Conservation (phyloP, 1,140 invertebrate species). For the Leptoteleia sp. region DNA sequence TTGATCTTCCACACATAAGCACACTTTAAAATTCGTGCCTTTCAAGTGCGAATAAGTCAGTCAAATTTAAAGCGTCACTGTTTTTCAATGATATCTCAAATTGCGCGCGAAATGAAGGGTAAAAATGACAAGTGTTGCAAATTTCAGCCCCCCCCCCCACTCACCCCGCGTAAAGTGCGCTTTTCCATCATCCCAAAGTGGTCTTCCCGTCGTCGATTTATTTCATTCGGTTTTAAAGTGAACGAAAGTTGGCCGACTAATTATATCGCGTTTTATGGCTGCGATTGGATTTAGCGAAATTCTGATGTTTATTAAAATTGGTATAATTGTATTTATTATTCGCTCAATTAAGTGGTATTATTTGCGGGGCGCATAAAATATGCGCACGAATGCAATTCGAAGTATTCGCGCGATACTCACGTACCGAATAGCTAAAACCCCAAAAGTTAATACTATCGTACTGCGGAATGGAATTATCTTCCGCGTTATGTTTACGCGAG, state of each 20-base stretch:
- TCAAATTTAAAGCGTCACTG: conserved; percentile 39
- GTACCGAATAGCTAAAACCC: conserved; percentile 8
- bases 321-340: conserved; percentile 10
- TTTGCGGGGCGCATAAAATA: background rate
- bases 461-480: conserved; percentile 10
- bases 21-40: conserved; percentile 36
- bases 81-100: conserved; percentile 36
- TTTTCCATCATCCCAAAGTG: too few relatives aligned
- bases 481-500: conserved; percentile 13
- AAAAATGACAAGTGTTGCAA: conserved; percentile 36
- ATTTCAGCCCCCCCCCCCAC: too few relatives aligned
- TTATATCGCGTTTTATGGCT: too few relatives aligned
- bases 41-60: conserved; percentile 48
- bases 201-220: too few relatives aligned
- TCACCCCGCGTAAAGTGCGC: too few relatives aligned
- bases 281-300: background rate
- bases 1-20: conserved; percentile 39
- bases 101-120: conserved; percentile 22
- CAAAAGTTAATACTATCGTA: conserved; percentile 12
- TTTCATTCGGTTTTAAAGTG: too few relatives aligned
- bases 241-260: too few relatives aligned
- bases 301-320: conserved; percentile 1
- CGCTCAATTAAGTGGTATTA: conserved; percentile 5
- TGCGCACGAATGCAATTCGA: conserved; percentile 6
- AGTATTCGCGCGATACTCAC: conserved; percentile 1